These are phyloP conservation scores for Meliscaeva auricollis DNA, from an alignment of 2,888 invertebrate species.

Conservation along the genomic window DNA sequence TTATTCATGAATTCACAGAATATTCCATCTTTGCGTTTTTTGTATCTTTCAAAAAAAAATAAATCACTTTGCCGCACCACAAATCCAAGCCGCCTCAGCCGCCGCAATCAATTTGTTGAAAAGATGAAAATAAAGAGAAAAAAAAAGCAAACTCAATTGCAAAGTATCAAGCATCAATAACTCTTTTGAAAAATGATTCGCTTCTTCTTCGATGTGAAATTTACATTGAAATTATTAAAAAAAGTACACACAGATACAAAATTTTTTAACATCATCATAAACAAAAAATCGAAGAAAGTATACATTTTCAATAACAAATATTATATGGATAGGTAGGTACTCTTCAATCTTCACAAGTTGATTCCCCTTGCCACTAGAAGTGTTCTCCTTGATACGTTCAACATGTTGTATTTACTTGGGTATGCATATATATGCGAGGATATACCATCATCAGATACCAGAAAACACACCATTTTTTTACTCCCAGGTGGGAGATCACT, in stretches of 20 bases:
- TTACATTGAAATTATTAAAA: constrained; percentile 48
- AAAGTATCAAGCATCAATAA: constrained; percentile 52
- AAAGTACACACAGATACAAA: constrained; percentile 19
- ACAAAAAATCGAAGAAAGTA: constrained; percentile 16
- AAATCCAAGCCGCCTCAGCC: background rate
- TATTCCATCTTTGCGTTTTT: background rate
- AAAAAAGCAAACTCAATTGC: constrained; percentile 20
- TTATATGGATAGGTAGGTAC: background rate
- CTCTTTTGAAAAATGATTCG: constrained; percentile 27
- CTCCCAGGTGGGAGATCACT: constrained; percentile 44
- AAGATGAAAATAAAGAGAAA: background rate
- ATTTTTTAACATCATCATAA: constrained; percentile 17
- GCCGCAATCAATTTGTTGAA: constrained; percentile 37
- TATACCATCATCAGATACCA: background rate
- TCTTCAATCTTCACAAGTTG: constrained; percentile 33
- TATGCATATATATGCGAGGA: background rate
- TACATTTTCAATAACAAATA: constrained; percentile 47
- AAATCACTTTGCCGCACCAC: constrained; percentile 10
- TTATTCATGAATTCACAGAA: constrained; percentile 14
- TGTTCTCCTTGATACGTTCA: constrained; percentile 29
- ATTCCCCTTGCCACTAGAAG: constrained; percentile 19
- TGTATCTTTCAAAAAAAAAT: background rate
- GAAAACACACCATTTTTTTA: constrained; percentile 15
- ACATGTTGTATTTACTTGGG: constrained; percentile 2
- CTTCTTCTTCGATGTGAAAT: constrained; percentile 9